Evolutionary conservation across 1,140 invertebrate species (phyloP).

Genomic region (Penaeus vannamei): DNA sequence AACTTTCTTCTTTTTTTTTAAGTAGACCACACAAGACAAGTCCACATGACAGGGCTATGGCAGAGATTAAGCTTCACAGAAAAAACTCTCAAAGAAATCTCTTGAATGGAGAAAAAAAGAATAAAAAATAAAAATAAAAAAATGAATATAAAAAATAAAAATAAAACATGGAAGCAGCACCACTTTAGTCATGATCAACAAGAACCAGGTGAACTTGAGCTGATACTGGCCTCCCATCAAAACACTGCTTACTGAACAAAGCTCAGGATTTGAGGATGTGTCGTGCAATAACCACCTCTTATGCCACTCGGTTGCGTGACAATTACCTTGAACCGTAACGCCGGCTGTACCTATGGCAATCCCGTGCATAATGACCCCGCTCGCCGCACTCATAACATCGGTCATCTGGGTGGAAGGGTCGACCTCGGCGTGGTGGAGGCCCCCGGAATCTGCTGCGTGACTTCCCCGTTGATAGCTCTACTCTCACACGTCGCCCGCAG

Average conservation of each 20-base stretch:
- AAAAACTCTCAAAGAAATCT: constrained; percentile 27
- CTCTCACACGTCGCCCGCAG: constrained; percentile 65
- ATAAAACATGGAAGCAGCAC: constrained; percentile 41
- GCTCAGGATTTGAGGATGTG: constrained; percentile 49
- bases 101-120: constrained; percentile 37
- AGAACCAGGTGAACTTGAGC: constrained; percentile 55
- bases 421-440: constrained; percentile 64
- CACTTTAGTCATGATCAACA: constrained; percentile 52
- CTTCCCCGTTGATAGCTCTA: constrained; percentile 67
- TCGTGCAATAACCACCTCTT: constrained; percentile 52
- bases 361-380: constrained; percentile 79
- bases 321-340: constrained; percentile 46
- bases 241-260: constrained; percentile 58
- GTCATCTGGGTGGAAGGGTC: constrained; percentile 77
- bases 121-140: constrained; percentile 46
- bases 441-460: constrained; percentile 62
- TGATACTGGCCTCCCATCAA: constrained; percentile 45
- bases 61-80: constrained; percentile 60
- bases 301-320: neutral
- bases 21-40: constrained; percentile 63
- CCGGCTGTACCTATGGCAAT: constrained; percentile 74
- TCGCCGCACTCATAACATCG: constrained; percentile 80
- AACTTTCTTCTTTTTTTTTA: constrained; percentile 40
- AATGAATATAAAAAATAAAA: constrained; percentile 14
- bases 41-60: constrained; percentile 59